Base-by-base conservation (phyloP, 2,113 vertebrate species). In the Salvelinus namaycush region DNA sequence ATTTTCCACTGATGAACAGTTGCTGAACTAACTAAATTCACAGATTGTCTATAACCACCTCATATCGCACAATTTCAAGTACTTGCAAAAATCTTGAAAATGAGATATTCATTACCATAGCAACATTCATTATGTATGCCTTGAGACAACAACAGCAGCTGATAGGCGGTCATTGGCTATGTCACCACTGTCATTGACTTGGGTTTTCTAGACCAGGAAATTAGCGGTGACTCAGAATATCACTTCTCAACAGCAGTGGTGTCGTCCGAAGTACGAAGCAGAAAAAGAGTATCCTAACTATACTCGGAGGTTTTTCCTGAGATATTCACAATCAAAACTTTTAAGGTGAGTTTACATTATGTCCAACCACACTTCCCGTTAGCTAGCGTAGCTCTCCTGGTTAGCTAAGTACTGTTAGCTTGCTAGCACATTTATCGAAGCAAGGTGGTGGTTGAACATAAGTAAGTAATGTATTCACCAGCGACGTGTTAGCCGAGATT, bases 181-280 rank as follows among this genome's bases (percentile, higher is more conserved):
- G 76, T 87, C 87, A 80, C 20, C 70, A 16, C 39, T 44, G 1
- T 79, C 76, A 86, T 84, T 76, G 84, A 73, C 76, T 71, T 69
- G 72, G 16, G 2, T 18, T 68, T 26, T 44, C 2, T 13, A 1
- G 54, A 84, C 64, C 84, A 84, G 89, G 87, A 89, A 86, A 81
- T 80, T 70, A 83, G 72, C 60, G 11, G 79, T 89, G 89, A 88
- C 88, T 89, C 91, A 88, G 88, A 90, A 88, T 85, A 88, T 85
- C 39, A 44, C 39, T 44, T 44, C 39, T 44, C 9, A 44, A 44
- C 39, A 44, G 39, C 39, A 11, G 39, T 12, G 39, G 9, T 44
- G 9, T 44, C 39, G 8, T 31, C 14, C 31, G 8, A 48, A 70
- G 34, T 48, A 11, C 68, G 68, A 48, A 48, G 31, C 20, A 16